Percentiles rank a stretch among this genome's conserved stretches.
phyloP scores from a whole-genome alignment of 2,888 invertebrate genomes.

The Plusia festucae region DNA sequence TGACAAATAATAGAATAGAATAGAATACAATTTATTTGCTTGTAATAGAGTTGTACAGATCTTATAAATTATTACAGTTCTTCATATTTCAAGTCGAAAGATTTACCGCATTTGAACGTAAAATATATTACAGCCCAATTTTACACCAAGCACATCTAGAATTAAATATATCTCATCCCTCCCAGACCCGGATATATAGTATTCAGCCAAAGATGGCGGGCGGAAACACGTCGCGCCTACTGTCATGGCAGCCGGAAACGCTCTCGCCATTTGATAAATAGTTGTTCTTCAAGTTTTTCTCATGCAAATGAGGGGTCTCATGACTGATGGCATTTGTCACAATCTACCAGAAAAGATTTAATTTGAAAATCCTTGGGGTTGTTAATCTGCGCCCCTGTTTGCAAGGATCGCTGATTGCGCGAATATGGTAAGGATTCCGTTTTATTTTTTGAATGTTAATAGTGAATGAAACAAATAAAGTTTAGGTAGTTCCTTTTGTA shows the following conservation, averaged over 20 bases:
- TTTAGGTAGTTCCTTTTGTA: no score
- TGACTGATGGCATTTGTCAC: slow-evolving; percentile 88
- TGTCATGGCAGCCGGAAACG: slow-evolving; percentile 87
- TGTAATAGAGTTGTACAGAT: no score
- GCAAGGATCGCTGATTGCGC: slow-evolving; percentile 58
- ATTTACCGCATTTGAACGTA: no score
- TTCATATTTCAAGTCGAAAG: no score
- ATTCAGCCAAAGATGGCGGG: slow-evolving; percentile 81
- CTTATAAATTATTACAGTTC: no score
- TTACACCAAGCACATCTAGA: slow-evolving; percentile 50
- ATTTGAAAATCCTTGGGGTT: slow-evolving; percentile 82
- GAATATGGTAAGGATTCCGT: slow-evolving; percentile 57
- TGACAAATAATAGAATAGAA: no score
- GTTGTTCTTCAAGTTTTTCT: slow-evolving; percentile 89
- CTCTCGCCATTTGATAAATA: slow-evolving; percentile 88
- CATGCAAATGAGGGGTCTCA: slow-evolving; percentile 88
- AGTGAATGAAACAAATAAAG: slow-evolving; percentile 10
- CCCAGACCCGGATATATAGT: slow-evolving; percentile 65
- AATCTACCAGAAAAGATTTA: slow-evolving; percentile 88
- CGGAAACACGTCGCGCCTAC: slow-evolving; percentile 87
- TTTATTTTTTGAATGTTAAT: slow-evolving; percentile 39
- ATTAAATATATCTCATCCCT: slow-evolving; percentile 12
- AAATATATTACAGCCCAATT: not conserved
- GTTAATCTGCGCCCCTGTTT: slow-evolving; percentile 77
- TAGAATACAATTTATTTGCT: no score